Evolutionary conservation across 2,888 invertebrate genomes (phyloP).

Genomic region (Abscondita cerata): DNA sequence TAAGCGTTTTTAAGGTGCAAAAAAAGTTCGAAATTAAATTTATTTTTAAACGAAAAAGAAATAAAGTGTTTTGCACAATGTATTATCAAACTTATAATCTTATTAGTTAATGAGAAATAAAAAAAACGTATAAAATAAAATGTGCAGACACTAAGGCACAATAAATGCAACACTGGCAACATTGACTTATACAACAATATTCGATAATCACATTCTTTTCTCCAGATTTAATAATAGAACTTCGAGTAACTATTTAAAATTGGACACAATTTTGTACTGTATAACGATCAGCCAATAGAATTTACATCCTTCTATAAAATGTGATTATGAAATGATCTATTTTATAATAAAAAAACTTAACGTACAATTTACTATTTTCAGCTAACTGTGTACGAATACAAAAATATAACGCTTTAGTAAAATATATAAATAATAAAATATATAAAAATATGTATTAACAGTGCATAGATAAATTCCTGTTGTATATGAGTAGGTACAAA

Average conservation of each 20-base stretch:
- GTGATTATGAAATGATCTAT: no score
- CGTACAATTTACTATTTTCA: background rate
- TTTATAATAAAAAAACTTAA: no score
- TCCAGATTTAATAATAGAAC: background rate
- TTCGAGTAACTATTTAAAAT: background rate
- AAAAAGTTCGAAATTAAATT: background rate
- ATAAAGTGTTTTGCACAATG: no score
- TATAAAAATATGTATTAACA: constrained; percentile 7
- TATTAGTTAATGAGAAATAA: no score
- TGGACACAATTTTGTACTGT: constrained; percentile 10
- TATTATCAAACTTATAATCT: no score
- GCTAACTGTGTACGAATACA: constrained; percentile 3
- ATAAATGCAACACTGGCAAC: constrained; percentile 17
- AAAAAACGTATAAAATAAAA: background rate
- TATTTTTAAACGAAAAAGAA: background rate
- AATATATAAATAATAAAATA: constrained; percentile 8
- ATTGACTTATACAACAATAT: constrained; percentile 5
- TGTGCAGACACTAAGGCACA: constrained; percentile 23
- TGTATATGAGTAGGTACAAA: no score
- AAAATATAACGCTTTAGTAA: constrained; percentile 11
- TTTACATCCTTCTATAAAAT: background rate
- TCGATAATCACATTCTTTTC: background rate
- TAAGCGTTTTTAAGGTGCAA: constrained; percentile 6
- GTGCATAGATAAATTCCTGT: background rate
- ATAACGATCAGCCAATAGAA: background rate